These are phyloP conservation scores for Saccopteryx bilineata DNA, from an alignment of 2,113 vertebrate genomes.

Conservation along the genomic window DNA sequence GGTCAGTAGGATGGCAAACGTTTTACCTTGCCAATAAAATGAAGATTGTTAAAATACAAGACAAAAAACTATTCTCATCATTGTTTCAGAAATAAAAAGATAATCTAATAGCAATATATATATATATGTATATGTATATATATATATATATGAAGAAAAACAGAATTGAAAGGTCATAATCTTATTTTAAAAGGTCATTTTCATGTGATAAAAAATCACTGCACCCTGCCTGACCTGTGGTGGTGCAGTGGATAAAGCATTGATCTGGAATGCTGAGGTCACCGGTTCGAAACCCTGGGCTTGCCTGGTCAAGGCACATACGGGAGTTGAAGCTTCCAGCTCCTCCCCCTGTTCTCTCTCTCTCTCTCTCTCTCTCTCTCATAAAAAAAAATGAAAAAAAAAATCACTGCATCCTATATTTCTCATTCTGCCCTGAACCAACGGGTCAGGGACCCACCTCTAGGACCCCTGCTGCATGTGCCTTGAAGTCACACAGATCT, in stretches of 20 bases:
- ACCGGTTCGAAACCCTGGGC: too few relatives aligned
- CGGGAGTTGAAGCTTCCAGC: too few relatives aligned
- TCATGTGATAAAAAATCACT: neutral
- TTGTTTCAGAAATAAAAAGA: slow-evolving; percentile 62
- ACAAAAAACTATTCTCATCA: neutral
- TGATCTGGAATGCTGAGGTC: too few relatives aligned
- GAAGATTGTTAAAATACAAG: neutral
- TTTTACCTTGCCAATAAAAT: slow-evolving; percentile 42
- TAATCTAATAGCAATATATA: neutral
- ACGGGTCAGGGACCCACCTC: neutral
- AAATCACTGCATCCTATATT: neutral
- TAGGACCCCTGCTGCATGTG: neutral
- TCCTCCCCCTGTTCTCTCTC: too few relatives aligned
- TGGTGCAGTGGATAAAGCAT: too few relatives aligned
- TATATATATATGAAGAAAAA: neutral
- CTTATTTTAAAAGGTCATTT: neutral
- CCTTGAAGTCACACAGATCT: neutral
- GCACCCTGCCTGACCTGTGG: too few relatives aligned
- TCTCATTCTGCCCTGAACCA: neutral
- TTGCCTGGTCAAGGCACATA: too few relatives aligned
- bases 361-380: too few relatives aligned
- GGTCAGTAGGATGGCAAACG: neutral
- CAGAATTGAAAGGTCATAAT: neutral
- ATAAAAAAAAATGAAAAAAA: too few relatives aligned
- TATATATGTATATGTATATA: slow-evolving; percentile 34